These are phyloP conservation scores for Oxygymnocypris stewartii DNA, from an alignment of 2,113 vertebrate species.

Conservation along the genomic window DNA sequence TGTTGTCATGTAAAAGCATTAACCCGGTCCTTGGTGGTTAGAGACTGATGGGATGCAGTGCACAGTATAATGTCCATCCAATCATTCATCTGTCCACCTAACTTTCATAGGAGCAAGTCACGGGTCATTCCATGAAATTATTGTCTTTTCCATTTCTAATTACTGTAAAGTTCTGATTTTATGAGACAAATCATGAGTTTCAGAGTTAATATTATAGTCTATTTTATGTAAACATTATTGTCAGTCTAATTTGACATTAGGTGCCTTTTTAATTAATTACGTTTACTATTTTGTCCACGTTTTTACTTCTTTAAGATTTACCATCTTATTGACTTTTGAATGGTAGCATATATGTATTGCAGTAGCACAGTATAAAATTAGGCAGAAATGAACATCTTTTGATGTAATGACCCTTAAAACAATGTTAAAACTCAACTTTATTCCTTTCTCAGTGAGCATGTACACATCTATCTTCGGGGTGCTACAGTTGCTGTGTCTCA, in stretches of 20 bases:
- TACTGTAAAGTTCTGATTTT: too few relatives aligned
- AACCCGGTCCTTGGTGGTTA: constrained; percentile 1
- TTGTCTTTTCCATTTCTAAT: neutral
- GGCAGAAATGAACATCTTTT: neutral
- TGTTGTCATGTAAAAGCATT: constrained; percentile 31
- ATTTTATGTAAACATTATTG: neutral
- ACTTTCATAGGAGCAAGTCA: neutral
- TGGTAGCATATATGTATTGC: neutral
- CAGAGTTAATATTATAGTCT: too few relatives aligned
- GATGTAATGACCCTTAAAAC: neutral
- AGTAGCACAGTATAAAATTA: neutral
- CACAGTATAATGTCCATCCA: neutral
- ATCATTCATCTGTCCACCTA: neutral
- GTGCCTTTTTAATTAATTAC: neutral
- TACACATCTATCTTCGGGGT: constrained; percentile 97
- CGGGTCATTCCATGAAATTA: neutral
- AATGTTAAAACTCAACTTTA: neutral
- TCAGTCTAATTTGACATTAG: neutral
- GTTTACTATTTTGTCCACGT: neutral
- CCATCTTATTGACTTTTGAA: too few relatives aligned
- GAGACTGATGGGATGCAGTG: neutral
- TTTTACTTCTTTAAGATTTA: too few relatives aligned
- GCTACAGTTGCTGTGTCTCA: constrained; percentile 91
- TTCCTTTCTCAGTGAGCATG: constrained; percentile 79
- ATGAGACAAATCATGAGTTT: too few relatives aligned